A percentile compares a stretch with the other conserved stretches of the same genome.
Conservation (phyloP, 2,797 vertebrate species). For the Melanotaenia parkinsoni region DNA sequence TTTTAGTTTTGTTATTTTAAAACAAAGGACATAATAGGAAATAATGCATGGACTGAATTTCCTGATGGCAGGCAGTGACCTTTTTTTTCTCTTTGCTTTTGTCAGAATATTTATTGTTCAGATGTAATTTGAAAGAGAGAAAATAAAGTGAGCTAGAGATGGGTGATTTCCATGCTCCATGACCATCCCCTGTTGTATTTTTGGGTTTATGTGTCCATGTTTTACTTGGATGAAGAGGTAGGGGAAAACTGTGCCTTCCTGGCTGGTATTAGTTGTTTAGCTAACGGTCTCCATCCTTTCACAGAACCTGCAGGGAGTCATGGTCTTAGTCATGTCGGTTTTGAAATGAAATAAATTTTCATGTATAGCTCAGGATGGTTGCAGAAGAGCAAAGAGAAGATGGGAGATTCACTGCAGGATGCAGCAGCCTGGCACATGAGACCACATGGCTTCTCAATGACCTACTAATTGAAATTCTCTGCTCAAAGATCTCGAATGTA, state of each 20-base stretch:
- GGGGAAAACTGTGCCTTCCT: slow-evolving; percentile 67
- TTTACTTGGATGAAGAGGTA: slow-evolving; percentile 52
- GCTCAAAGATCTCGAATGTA: slow-evolving; percentile 60
- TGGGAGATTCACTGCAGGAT: slow-evolving; percentile 41
- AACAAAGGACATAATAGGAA: slow-evolving; percentile 1
- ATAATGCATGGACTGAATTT: not conserved
- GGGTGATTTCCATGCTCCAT: slow-evolving; percentile 42
- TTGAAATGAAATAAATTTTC: slow-evolving; percentile 83
- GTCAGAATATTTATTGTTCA: slow-evolving; percentile 14
- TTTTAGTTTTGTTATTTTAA: slow-evolving; percentile 2
- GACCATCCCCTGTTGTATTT: slow-evolving; percentile 13
- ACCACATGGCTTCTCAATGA: slow-evolving; percentile 44
- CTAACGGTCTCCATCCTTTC: slow-evolving; percentile 76
- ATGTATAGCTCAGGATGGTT: slow-evolving; percentile 82
- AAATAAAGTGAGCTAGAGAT: slow-evolving; percentile 34
- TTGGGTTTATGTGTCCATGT: slow-evolving; percentile 47
- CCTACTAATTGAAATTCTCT: slow-evolving; percentile 62
- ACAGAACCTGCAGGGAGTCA: slow-evolving; percentile 65
- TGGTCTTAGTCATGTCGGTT: slow-evolving; percentile 69
- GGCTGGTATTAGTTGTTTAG: slow-evolving; percentile 72
- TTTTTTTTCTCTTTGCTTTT: not conserved
- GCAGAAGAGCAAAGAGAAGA: slow-evolving; percentile 46
- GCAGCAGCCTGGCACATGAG: slow-evolving; percentile 47
- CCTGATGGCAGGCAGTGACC: not conserved
- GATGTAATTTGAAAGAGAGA: slow-evolving; percentile 20